A percentile compares a stretch with the other conserved stretches of the same genome.
Evolutionary conservation across 2,113 vertebrate genomes (phyloP).

Genomic region (Tachysurus fulvidraco): DNA sequence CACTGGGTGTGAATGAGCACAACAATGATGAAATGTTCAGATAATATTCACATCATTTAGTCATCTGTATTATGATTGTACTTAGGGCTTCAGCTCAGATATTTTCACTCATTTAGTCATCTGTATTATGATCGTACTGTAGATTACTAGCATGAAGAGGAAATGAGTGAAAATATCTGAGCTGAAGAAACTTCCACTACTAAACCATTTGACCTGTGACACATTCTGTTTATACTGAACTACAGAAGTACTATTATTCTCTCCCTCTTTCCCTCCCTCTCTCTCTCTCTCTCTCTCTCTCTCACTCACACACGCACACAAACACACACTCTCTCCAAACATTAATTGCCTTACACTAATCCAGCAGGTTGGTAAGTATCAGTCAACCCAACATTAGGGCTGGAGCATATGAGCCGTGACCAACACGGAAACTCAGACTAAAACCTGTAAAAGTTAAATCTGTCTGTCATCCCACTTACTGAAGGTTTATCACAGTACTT

Average conservation of each 20-base stretch:
- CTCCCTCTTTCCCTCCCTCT: background rate
- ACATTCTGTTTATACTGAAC: background rate
- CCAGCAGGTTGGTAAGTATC: constrained; percentile 12
- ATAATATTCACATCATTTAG: too few species aligned
- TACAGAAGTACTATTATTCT: background rate
- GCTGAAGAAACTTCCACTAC: background rate
- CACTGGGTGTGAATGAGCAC: background rate
- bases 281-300: background rate
- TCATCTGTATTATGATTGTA: background rate
- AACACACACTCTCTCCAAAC: background rate
- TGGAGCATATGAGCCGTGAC: background rate
- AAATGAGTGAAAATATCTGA: background rate
- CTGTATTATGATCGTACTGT: background rate
- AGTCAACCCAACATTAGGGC: background rate
- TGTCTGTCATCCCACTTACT: background rate
- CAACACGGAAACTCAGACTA: background rate
- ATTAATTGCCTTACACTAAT: background rate
- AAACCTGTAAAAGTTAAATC: background rate
- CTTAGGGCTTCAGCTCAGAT: too few species aligned
- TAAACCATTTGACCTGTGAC: background rate
- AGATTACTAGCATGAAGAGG: background rate
- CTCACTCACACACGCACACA: background rate
- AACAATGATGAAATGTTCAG: background rate
- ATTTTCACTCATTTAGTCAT: background rate
- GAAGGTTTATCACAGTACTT: background rate